Percentiles rank a stretch among this genome's conserved stretches.
phyloP scores from a whole-genome alignment of 2,797 vertebrate species.

The Lemur catta region DNA sequence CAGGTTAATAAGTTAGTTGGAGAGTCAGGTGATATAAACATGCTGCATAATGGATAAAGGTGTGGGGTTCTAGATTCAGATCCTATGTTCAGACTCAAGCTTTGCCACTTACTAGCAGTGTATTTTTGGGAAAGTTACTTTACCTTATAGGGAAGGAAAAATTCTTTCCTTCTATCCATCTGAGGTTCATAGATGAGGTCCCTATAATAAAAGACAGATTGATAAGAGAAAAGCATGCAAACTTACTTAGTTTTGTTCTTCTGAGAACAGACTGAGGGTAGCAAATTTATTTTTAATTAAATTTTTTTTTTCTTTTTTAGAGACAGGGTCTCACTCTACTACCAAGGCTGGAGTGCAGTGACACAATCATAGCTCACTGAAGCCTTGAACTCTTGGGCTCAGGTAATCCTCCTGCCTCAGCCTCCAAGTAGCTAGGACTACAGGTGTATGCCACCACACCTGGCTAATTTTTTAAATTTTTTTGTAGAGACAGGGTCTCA shows the following conservation, averaged over 20 bases:
- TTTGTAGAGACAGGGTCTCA: too few relatives aligned
- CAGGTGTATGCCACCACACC: background rate
- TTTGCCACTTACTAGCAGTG: background rate
- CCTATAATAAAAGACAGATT: background rate
- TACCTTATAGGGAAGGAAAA: background rate
- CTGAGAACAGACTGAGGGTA: too few relatives aligned
- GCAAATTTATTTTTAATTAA: background rate
- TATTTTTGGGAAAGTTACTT: slow-evolving; percentile 1
- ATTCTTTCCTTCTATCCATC: background rate
- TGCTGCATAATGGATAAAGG: background rate
- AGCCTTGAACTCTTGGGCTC: background rate
- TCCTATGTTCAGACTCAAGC: background rate
- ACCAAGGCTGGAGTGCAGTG: background rate
- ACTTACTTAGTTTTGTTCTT: too few relatives aligned
- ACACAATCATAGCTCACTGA: background rate
- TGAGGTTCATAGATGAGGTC: background rate
- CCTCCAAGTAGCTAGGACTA: background rate
- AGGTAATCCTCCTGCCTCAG: background rate
- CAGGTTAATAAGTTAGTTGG: background rate
- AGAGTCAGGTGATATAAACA: background rate
- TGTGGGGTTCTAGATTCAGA: background rate
- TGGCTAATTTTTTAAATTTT: background rate
- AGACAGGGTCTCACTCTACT: background rate
- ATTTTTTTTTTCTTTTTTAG: background rate
- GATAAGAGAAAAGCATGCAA: background rate